Conservation (phyloP, 2,797 vertebrate genomes). For the Eulemur albifrons region DNA sequence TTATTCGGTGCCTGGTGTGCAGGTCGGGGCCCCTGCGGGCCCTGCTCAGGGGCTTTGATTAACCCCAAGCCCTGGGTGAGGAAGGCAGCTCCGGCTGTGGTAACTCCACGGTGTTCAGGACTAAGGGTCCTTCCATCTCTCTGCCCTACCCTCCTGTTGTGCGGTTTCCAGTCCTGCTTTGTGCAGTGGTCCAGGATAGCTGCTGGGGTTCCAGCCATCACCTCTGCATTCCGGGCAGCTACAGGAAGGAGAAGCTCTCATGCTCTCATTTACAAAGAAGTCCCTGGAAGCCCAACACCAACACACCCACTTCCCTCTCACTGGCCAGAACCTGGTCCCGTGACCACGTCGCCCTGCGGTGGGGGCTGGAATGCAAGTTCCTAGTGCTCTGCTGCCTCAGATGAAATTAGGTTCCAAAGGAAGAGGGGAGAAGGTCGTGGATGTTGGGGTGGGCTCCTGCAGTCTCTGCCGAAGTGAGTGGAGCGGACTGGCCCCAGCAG, state of each 20-base stretch:
- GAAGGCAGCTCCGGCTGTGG: background rate
- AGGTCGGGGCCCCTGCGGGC: accelerated
- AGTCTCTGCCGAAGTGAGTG: background rate
- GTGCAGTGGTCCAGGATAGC: background rate
- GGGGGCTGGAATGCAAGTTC: too few species aligned
- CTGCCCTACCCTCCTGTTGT: background rate
- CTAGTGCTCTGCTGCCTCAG: background rate
- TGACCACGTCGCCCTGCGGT: too few species aligned
- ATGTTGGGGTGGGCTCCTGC: too few species aligned
- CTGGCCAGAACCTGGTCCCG: background rate
- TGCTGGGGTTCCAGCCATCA: background rate
- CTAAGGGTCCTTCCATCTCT: background rate
- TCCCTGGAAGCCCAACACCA: background rate
- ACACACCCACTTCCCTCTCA: background rate
- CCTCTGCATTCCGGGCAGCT: background rate
- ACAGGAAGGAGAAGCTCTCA: background rate
- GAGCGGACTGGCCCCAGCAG: accelerated
- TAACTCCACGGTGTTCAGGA: accelerated
- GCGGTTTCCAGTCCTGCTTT: background rate
- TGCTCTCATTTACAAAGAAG: background rate
- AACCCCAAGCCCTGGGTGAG: background rate
- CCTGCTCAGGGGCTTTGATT: background rate
- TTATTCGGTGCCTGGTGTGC: background rate
- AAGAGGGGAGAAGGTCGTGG: background rate
- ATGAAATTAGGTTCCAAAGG: background rate